phyloP scores from a whole-genome alignment of 1,140 invertebrate species.

The Coptotermes formosanus region DNA sequence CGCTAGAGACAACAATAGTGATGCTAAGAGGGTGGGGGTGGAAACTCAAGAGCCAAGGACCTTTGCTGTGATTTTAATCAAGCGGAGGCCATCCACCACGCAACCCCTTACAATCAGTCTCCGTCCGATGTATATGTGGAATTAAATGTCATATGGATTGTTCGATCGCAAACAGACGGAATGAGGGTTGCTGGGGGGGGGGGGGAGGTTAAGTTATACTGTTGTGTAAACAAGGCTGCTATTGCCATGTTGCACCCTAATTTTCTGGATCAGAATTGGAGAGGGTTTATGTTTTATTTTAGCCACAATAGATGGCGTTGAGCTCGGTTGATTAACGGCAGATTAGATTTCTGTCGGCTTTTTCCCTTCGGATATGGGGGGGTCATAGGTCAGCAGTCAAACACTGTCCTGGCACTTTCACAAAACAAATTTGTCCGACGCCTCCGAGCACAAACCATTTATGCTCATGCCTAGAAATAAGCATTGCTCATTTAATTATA shows the following conservation, averaged over 20 bases:
- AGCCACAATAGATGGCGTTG: not conserved
- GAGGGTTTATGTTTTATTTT: not conserved
- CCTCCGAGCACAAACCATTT: too few relatives aligned
- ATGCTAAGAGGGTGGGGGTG: not conserved
- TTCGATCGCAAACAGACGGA: slow-evolving; percentile 22
- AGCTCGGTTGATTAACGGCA: not conserved
- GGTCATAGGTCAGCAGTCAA: not conserved
- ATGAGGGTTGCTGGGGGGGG: too few relatives aligned
- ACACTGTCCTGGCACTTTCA: not conserved
- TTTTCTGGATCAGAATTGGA: slow-evolving; percentile 6
- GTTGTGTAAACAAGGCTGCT: not conserved
- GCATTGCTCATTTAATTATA: too few relatives aligned
- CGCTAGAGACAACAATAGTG: slow-evolving; percentile 13
- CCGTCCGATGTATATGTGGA: not conserved
- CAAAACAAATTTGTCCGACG: not conserved
- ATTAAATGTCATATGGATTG: slow-evolving; percentile 23
- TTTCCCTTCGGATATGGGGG: not conserved
- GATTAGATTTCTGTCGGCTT: not conserved
- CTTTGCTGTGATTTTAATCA: slow-evolving; percentile 29
- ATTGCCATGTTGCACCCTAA: not conserved
- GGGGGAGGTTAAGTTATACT: not conserved
- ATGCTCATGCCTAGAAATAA: too few relatives aligned
- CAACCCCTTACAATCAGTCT: not conserved
- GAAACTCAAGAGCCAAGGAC: not conserved
- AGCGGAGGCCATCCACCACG: not conserved